These are phyloP conservation scores for Drosophila anomelani DNA, from an alignment of 2,888 invertebrate species.

Conservation along the genomic window DNA sequence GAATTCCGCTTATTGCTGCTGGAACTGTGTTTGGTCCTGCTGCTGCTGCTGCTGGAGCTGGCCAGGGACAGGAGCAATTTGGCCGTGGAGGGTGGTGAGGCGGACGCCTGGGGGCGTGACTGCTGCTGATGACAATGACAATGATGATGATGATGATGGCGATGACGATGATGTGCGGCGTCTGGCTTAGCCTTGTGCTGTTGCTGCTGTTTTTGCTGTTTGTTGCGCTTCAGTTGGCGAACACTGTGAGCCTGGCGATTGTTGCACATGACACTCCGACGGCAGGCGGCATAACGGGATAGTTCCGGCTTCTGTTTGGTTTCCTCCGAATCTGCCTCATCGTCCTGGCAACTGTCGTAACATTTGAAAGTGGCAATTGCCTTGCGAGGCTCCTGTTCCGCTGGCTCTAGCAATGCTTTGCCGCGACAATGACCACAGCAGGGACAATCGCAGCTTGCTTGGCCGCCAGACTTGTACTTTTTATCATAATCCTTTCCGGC, in stretches of 20 bases:
- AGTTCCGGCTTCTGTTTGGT: slow-evolving; percentile 22
- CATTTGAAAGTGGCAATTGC: slow-evolving; percentile 59
- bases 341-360: slow-evolving; percentile 67
- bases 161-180: slow-evolving; percentile 31
- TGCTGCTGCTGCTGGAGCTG: slow-evolving; percentile 7
- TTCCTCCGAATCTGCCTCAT: slow-evolving; percentile 34
- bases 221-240: slow-evolving; percentile 77
- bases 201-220: slow-evolving; percentile 48
- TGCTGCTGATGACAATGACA: slow-evolving; percentile 36
- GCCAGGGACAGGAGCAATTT: slow-evolving; percentile 74
- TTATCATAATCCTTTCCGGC: slow-evolving; percentile 76
- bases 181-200: slow-evolving; percentile 26
- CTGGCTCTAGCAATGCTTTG: not conserved
- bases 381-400: slow-evolving; percentile 22
- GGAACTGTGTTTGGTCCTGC: slow-evolving; percentile 6
- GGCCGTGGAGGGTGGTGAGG: slow-evolving; percentile 63
- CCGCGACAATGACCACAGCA: slow-evolving; percentile 75
- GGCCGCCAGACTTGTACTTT: slow-evolving; percentile 19
- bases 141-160: slow-evolving; percentile 26
- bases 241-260: slow-evolving; percentile 72
- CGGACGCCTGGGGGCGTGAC: slow-evolving; percentile 12
- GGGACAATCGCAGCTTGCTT: slow-evolving; percentile 74
- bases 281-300: slow-evolving; percentile 67
- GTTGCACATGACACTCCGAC: slow-evolving; percentile 73
- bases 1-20: slow-evolving; percentile 25